These are phyloP conservation scores for Natator depressus DNA, from an alignment of 2,113 vertebrate genomes.

Conservation along the genomic window DNA sequence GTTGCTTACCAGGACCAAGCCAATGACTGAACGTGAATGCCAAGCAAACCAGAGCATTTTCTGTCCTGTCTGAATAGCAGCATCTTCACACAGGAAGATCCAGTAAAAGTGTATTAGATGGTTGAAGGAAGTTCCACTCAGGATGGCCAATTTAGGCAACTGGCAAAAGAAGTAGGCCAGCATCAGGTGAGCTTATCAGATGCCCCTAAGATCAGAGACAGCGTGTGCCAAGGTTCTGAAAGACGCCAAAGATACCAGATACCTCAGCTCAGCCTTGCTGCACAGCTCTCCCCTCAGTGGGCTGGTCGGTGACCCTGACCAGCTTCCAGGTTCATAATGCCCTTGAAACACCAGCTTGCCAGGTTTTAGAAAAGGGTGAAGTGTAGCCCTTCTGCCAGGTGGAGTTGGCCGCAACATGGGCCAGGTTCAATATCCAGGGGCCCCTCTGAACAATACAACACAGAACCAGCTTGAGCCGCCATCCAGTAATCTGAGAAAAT, in stretches of 20 bases:
- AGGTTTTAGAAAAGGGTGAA: background rate
- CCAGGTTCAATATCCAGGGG: no score
- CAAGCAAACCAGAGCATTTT: accelerated
- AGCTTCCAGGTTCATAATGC: background rate
- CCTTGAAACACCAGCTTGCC: no score
- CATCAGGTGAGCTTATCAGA: background rate
- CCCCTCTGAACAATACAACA: background rate
- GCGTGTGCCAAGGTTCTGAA: background rate
- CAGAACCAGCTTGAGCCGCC: background rate
- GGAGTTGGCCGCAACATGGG: background rate
- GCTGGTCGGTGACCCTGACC: background rate
- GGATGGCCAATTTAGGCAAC: background rate
- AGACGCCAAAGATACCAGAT: background rate
- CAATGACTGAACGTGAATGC: background rate
- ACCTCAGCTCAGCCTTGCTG: background rate
- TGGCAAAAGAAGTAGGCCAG: background rate
- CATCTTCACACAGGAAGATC: background rate
- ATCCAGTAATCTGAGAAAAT: background rate
- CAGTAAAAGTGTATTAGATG: background rate
- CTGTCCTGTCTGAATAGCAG: background rate
- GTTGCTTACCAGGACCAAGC: accelerated
- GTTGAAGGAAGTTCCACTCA: background rate
- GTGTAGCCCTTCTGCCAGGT: background rate
- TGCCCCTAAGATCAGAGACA: background rate
- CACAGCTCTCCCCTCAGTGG: background rate